phyloP scores from a whole-genome alignment of 2,888 invertebrate genomes.

The Euplexia lucipara region DNA sequence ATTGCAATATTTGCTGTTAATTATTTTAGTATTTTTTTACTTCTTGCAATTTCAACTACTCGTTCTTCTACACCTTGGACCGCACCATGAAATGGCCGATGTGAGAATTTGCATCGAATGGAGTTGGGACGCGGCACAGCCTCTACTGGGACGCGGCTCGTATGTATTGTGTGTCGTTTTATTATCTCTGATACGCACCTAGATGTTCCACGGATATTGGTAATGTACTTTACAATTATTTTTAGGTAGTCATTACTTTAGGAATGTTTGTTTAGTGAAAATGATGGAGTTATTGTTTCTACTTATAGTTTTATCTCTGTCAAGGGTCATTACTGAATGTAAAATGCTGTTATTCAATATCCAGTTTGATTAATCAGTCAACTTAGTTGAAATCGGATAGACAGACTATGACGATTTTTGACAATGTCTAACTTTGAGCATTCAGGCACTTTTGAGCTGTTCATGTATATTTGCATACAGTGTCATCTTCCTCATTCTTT shows the following conservation, averaged over 20 bases:
- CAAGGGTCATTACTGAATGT: too few species aligned
- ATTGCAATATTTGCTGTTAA: too few species aligned
- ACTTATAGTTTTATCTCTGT: background rate
- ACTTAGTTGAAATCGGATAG: too few species aligned
- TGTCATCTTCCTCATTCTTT: slow-evolving; percentile 9
- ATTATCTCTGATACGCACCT: slow-evolving; percentile 70
- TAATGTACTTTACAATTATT: slow-evolving; percentile 46
- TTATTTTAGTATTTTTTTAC: background rate
- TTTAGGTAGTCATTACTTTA: slow-evolving; percentile 44
- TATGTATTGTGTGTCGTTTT: slow-evolving; percentile 75
- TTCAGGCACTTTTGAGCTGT: too few species aligned
- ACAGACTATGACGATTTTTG: too few species aligned
- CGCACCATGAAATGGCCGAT: slow-evolving; percentile 76
- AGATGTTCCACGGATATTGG: slow-evolving; percentile 60
- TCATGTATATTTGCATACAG: background rate
- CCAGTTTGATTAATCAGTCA: background rate
- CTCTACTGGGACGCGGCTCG: slow-evolving; percentile 77
- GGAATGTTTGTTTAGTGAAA: slow-evolving; percentile 33
- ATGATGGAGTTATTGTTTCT: background rate
- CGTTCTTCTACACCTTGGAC: slow-evolving; percentile 52
- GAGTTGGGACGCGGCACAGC: slow-evolving; percentile 79
- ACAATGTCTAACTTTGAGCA: too few species aligned
- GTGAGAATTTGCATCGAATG: slow-evolving; percentile 90
- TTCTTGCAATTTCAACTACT: background rate
- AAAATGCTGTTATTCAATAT: too few species aligned